Evolutionary conservation across 1,140 invertebrate genomes (phyloP), one percentile per base, ranked within the genome.

Genomic region (Zaprionus africanus): DNA sequence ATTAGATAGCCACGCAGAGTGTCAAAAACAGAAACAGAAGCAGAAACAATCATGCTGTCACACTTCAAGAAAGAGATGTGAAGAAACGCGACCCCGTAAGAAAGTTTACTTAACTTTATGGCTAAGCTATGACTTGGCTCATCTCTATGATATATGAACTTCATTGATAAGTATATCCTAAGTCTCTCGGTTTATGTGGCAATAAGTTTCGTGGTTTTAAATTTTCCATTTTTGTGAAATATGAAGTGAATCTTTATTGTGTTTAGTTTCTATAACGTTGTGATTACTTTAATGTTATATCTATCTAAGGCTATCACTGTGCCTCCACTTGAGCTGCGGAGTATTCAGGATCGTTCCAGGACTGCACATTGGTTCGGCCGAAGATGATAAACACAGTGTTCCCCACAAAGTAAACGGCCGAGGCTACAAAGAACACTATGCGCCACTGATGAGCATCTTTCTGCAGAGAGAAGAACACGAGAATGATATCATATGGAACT

Each of bases 401-500:
- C 15, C 95, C 95, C 43, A 95, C 74, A 26, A 96, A 93, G 71
- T 96, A 96, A 17, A 97, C 93, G 11, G 92, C 94, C 13, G 95
- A 94, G 4, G 96, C 94, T 22, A 97, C 93, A 84, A 95, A 96
- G 92, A 97, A 97, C 0, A 97, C 95, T 31, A 94, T 94, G 62
- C 94, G 94, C 97, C 97, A 98, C 84, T 94, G 93, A 1, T 87
- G 41, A 1, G 93, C 91, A 78, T 95, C 91, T 24, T 87, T 87
- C 94, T 95, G 87, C 2, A 19, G 11, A 4, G n/a, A 1, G 6
- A 74, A 62, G 4, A 1, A 57, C 11, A 60, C 22, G 24, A 5
- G 17, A 0, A 17, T 19, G 13, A 11, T 11, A 13, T 31, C 4
- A 34, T 9, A 57, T 4, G 13, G 11, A 61, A 7, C 5, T 7